phyloP scores from a whole-genome alignment of 2,113 vertebrate genomes.

The Thryonomys swinderianus region DNA sequence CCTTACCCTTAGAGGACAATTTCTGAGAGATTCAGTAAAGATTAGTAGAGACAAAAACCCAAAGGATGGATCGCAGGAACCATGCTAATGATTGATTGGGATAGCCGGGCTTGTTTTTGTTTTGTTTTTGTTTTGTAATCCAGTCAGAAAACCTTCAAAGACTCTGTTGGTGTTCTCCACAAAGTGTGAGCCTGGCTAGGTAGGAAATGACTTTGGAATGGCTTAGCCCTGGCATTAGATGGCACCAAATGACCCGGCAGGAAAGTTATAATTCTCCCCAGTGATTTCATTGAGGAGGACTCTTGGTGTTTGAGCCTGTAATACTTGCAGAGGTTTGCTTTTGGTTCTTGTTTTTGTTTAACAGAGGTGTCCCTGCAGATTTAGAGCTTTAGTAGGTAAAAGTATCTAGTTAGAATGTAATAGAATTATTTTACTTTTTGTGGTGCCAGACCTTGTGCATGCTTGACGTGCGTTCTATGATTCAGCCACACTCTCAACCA shows the following conservation, averaged over 20 bases:
- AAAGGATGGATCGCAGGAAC: neutral
- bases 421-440: neutral
- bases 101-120: neutral
- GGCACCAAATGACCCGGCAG: neutral
- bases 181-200: neutral
- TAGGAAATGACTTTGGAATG: neutral
- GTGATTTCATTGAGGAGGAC: neutral
- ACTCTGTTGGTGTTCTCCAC: neutral
- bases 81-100: neutral
- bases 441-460: neutral
- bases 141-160: neutral
- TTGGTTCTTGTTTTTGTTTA: neutral
- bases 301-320: rapidly evolving
- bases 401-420: neutral
- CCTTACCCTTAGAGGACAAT: neutral
- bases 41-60: neutral
- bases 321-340: neutral
- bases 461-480: neutral
- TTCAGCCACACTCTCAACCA: no score
- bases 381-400: neutral
- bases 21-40: neutral
- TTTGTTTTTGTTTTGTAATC: neutral
- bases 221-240: neutral
- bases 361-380: neutral
- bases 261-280: neutral